These are phyloP conservation scores for Steinernema feltiae DNA, from an alignment of 1,140 invertebrate species.

Conservation along the genomic window DNA sequence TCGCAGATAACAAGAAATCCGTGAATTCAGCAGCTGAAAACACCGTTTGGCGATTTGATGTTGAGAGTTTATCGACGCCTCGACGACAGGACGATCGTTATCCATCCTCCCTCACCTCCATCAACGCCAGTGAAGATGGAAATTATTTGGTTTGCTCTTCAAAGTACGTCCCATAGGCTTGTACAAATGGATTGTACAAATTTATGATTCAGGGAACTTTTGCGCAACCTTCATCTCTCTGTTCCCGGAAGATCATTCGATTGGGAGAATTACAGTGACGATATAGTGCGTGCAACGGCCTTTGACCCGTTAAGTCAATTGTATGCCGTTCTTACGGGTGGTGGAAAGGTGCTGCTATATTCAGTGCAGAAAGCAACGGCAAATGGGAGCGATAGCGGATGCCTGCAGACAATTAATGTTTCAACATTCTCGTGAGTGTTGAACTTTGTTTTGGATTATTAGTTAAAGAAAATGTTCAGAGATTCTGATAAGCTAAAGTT, in stretches of 20 bases:
- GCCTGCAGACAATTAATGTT: background rate
- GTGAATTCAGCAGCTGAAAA: background rate
- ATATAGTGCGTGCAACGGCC: background rate
- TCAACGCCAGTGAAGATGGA: conserved; percentile 3
- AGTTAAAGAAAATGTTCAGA: background rate
- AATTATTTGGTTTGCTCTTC: background rate
- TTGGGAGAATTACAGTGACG: background rate
- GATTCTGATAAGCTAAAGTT: background rate
- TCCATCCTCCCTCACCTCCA: background rate
- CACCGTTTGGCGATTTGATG: background rate
- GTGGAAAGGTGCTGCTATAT: background rate
- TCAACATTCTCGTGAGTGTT: background rate
- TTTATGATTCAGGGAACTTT: background rate
- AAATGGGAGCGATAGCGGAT: background rate
- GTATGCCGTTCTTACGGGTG: background rate
- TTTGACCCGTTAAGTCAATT: background rate
- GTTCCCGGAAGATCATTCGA: background rate
- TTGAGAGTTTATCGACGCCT: background rate
- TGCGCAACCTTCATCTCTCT: background rate
- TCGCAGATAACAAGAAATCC: background rate
- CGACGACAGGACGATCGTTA: background rate
- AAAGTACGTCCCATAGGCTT: background rate
- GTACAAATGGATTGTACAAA: background rate
- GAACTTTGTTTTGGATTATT: background rate
- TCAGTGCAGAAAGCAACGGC: background rate